Evolutionary conservation across 1,140 invertebrate species (phyloP).

Genomic region (Cydia amplana): DNA sequence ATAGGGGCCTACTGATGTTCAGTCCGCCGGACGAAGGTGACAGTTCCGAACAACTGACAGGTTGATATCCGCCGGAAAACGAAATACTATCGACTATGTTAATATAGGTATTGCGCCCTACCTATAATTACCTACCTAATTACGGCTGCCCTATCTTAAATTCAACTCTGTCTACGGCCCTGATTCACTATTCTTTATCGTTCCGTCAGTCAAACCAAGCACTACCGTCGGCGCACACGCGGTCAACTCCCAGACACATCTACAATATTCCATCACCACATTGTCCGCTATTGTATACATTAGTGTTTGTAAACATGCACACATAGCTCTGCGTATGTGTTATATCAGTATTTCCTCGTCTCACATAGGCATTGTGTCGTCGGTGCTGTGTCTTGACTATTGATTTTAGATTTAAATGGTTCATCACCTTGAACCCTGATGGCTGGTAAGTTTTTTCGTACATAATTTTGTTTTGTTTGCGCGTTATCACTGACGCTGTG

Average conservation of each 20-base stretch:
- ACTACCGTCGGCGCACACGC: conserved; percentile 2
- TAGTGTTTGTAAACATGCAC: conserved; percentile 67
- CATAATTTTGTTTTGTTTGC: background rate
- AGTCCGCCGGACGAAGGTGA: too few species aligned
- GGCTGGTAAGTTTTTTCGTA: conserved; percentile 64
- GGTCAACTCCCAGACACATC: background rate
- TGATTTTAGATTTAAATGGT: conserved; percentile 71
- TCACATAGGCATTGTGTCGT: conserved; percentile 63
- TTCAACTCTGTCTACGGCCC: too few species aligned
- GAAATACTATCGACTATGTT: too few species aligned
- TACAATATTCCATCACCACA: conserved; percentile 38
- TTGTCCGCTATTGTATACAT: conserved; percentile 54
- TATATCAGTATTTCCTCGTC: conserved; percentile 43
- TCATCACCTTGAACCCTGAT: conserved; percentile 71
- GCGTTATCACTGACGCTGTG: background rate
- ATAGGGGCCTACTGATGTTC: too few species aligned
- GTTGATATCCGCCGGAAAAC: too few species aligned
- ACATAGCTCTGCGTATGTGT: conserved; percentile 34
- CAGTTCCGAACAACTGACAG: too few species aligned
- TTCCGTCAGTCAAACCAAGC: conserved; percentile 8
- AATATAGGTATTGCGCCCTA: too few species aligned
- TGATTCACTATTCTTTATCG: background rate
- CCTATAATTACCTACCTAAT: too few species aligned
- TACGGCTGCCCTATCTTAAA: too few species aligned
- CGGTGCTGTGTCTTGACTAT: conserved; percentile 66